Evolutionary conservation across 2,797 vertebrate species (phyloP), one percentile per base, ranked within the genome.

Genomic region (Scleropages formosus): DNA sequence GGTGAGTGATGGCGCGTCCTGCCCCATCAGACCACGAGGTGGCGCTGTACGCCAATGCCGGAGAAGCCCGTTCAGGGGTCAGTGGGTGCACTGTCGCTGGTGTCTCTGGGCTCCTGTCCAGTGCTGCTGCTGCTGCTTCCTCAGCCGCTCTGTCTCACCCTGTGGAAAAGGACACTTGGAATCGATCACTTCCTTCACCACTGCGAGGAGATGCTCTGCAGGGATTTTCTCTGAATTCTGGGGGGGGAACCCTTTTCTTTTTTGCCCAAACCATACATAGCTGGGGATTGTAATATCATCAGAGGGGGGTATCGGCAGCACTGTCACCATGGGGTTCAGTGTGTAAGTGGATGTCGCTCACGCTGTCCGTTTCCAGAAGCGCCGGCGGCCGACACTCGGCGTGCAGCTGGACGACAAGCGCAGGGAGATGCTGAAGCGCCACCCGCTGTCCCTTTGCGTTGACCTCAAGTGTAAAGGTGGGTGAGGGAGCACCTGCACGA

Each of bases 321-420:
- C n/a, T n/a, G n/a, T 39, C 31, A 39, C 31, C 31, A 6, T 39
- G 31, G 31, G 31, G 31, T 39, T 39, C 31, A n/a, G 13, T 44
- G 27, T 44, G 39, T 44, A 15, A 15, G n/a, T 1, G 70, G 4
- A 1, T 68, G 71, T 15, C 2, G 67, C 75, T 46, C 61, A 53
- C 49, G 20, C 26, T 58, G 12, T 47, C 60, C 26, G 77, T 72
- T 75, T 9, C 8, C 82, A 99, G 97, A 98, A 99, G 86, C 93
- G 98, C 53, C 93, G 98, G 51, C 85, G 98, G 61, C 93, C 95
- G 56, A 99, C 97, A 0, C 92, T 96, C 13, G 95, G 96, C 0
- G 94, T 96, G 79, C 97, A 99, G 85, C 85, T 98, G 86, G 98
- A 99, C 0, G 97, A 99, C 81, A 98, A 98, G 80, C 94, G 98